A percentile compares a stretch with the other conserved stretches of the same genome.
These are phyloP conservation scores for Tiliacea aurago DNA, from an alignment of 2,888 invertebrate species.

Conservation along the genomic window DNA sequence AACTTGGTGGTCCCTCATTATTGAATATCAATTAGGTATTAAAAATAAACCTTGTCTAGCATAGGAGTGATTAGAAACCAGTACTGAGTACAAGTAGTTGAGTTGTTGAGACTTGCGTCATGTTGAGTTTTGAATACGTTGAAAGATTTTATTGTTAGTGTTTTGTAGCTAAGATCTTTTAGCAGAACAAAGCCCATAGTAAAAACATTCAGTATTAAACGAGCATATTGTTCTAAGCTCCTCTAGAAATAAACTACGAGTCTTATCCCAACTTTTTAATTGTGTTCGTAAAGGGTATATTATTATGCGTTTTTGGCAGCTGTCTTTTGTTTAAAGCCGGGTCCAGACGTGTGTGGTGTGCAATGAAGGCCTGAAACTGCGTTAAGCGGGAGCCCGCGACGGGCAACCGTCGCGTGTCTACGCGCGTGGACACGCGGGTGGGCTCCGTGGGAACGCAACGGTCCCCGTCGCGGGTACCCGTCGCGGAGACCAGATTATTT, in stretches of 20 bases:
- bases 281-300: neutral
- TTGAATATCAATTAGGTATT: constrained; percentile 69
- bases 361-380: no score
- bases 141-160: constrained; percentile 1
- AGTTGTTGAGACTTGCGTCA: constrained; percentile 6
- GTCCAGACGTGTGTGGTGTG: no score
- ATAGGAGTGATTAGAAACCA: constrained; percentile 58
- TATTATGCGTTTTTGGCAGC: neutral
- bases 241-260: neutral
- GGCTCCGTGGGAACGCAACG: no score
- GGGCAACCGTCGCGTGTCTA: no score
- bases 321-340: neutral
- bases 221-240: neutral
- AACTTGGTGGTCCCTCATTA: constrained; percentile 71
- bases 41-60: constrained; percentile 61
- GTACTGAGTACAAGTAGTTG: constrained; percentile 42
- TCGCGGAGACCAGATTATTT: no score
- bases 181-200: neutral
- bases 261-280: neutral
- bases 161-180: neutral
- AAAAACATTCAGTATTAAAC: neutral
- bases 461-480: no score
- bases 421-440: no score
- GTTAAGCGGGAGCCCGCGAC: no score
- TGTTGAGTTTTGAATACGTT: constrained; percentile 12